A percentile compares a stretch with the other conserved stretches of the same genome.
Conservation (phyloP, 2,797 vertebrate species). For the Pitangus sulphuratus region DNA sequence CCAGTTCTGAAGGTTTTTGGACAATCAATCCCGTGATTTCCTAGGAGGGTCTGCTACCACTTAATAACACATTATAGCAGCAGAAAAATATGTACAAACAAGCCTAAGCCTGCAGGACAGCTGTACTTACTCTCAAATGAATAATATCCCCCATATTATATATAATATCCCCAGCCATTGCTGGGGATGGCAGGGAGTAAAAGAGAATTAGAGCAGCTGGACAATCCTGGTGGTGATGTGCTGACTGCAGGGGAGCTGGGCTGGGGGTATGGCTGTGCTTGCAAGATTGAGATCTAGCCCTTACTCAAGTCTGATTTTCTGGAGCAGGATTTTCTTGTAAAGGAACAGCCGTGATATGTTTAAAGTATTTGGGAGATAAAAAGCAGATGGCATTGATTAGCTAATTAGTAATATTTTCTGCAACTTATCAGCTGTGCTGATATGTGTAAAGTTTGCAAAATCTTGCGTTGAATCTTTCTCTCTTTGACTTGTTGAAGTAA, state of each 20-base stretch:
- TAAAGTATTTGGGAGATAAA: not conserved
- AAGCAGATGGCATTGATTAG: slow-evolving; percentile 51
- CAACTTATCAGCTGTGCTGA: not conserved
- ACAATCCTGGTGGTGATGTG: slow-evolving; percentile 72
- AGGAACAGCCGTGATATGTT: not conserved
- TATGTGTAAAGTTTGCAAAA: not conserved
- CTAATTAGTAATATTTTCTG: slow-evolving; percentile 40
- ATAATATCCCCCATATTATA: not conserved
- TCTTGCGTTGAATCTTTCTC: not conserved
- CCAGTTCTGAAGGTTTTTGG: not conserved
- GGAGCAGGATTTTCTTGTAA: not conserved
- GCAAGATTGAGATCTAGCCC: slow-evolving; percentile 29
- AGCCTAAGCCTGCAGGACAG: not conserved
- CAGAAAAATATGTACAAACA: not conserved
- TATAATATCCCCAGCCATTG: not conserved
- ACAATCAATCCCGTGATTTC: not conserved
- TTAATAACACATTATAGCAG: not conserved
- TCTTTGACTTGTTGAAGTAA: not conserved
- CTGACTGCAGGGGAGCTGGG: slow-evolving; percentile 57
- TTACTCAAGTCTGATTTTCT: not conserved
- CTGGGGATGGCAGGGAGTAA: not conserved
- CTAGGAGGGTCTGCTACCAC: not conserved
- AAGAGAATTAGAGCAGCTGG: slow-evolving; percentile 63
- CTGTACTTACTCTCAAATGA: not conserved
- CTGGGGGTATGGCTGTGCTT: not conserved